Evolutionary conservation across 2,888 invertebrate genomes (phyloP).

Genomic region (Drosophila anomelani): DNA sequence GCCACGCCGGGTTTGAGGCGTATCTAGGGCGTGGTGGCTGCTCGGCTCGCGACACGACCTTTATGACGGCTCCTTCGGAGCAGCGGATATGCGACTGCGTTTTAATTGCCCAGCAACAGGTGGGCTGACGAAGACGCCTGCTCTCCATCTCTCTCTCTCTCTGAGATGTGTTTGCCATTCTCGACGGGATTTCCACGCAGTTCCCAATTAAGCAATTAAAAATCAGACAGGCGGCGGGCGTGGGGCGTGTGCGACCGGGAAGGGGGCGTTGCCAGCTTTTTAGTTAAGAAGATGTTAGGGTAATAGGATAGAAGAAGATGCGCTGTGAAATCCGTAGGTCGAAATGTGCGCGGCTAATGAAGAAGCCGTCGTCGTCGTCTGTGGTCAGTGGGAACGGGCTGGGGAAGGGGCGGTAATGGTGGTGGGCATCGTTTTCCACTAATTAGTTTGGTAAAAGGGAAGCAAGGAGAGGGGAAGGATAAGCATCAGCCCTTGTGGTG

Average conservation of each 20-base stretch:
- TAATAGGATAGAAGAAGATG: slow-evolving; percentile 83
- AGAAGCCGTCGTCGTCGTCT: slow-evolving; percentile 60
- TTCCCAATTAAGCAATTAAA: slow-evolving; percentile 84
- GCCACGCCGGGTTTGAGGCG: slow-evolving; percentile 85
- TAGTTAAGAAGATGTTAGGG: slow-evolving; percentile 84
- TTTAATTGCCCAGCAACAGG: slow-evolving; percentile 57
- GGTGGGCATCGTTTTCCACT: slow-evolving; percentile 70
- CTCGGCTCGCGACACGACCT: slow-evolving; percentile 62
- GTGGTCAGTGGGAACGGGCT: slow-evolving; percentile 20
- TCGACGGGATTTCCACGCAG: slow-evolving; percentile 58
- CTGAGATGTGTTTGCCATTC: slow-evolving; percentile 27
- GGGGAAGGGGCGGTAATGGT: background rate
- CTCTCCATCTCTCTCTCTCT: background rate
- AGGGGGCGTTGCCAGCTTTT: slow-evolving; percentile 80
- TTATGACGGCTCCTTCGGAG: slow-evolving; percentile 46
- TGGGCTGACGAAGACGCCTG: slow-evolving; percentile 17
- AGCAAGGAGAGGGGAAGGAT: background rate
- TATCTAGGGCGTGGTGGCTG: slow-evolving; percentile 85
- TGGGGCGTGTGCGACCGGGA: slow-evolving; percentile 21
- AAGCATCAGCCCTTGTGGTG: background rate
- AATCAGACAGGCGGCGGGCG: slow-evolving; percentile 43
- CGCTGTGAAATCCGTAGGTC: slow-evolving; percentile 82
- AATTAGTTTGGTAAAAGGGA: slow-evolving; percentile 70
- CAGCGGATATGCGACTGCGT: slow-evolving; percentile 31
- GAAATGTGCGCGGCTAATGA: slow-evolving; percentile 82